Evolutionary conservation across 2,888 invertebrate genomes (phyloP), one percentile per base, ranked within the genome.

Genomic region (Polydesmus complanatus): DNA sequence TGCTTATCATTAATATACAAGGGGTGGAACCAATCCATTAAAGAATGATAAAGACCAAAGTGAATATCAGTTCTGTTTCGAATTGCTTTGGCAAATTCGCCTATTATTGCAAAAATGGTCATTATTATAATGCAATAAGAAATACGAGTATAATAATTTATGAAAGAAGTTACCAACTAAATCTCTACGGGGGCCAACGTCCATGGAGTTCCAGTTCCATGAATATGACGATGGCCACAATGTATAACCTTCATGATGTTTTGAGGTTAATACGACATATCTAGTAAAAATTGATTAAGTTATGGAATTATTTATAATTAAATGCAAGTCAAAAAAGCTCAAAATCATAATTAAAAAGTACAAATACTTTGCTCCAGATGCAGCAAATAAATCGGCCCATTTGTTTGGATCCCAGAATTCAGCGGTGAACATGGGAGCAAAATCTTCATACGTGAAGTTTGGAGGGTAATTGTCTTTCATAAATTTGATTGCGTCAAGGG

Each of bases 21-120:
- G 0, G 89, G 89, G 73, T 92, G 85, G 70, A 79, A 92, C 91
- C 91, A 92, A 73, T 92, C 92, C 69, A 81, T 90, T 5, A 91
- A 72, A 0, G 90, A 90, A 70, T 91, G 88, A 70, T 92, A 92
- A 0, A 90, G 75, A 0, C 91, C 91, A 71, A 90, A 91, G 66
- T 80, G 83, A 18, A 94, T 68, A 22, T 78, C 70, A 14, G 81
- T 79, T 25, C 78, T 73, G 0, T 72, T 70, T 63, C 84, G 78
- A 1, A 92, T 79, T 0, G 88, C 85, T 8, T 73, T 67, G 0
- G 88, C 79, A 11, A 70, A 55, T 21, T 66, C 66, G 21, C 66
- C 65, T 59, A 27, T 21, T 2, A n/a, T n/a, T n/a, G n/a, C n/a
- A n/a, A n/a, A n/a, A n/a, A n/a, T n/a, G n/a, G n/a, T n/a, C n/a